A percentile compares a stretch with the other conserved stretches of the same genome.
These are phyloP conservation scores for Cheilosia vulpina DNA, from an alignment of 2,888 invertebrate species.

Conservation along the genomic window DNA sequence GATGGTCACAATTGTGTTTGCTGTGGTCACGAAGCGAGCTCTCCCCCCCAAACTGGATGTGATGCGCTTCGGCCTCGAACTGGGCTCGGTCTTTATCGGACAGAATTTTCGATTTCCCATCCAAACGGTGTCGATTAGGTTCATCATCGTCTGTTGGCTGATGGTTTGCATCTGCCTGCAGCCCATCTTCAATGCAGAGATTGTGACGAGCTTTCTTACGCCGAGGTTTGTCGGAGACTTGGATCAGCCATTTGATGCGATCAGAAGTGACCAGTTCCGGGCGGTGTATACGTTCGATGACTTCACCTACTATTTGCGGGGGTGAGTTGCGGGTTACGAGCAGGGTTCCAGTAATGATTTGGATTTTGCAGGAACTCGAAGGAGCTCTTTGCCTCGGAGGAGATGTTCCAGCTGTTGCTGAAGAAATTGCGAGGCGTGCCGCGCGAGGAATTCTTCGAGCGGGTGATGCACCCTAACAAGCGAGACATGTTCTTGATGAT, in stretches of 20 bases:
- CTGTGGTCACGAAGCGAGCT: conserved; percentile 10
- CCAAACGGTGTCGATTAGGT: conserved; percentile 29
- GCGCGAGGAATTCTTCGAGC: conserved; percentile 47
- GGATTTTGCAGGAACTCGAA: conserved; percentile 44
- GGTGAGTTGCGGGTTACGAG: conserved; percentile 31
- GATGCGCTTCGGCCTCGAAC: conserved; percentile 26
- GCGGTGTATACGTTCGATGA: conserved; percentile 51
- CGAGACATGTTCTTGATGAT: conserved; percentile 64
- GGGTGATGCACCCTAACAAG: conserved; percentile 56
- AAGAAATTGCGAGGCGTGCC: conserved; percentile 37
- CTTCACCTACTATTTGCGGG: conserved; percentile 47
- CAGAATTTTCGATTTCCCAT: conserved; percentile 44
- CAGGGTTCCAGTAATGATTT: neutral
- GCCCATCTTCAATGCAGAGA: conserved; percentile 60
- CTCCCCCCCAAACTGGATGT: conserved; percentile 31
- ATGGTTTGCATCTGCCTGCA: conserved; percentile 44
- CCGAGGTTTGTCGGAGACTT: conserved; percentile 33
- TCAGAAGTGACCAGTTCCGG: conserved; percentile 29
- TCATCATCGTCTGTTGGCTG: conserved; percentile 46
- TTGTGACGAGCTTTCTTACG: conserved; percentile 53
- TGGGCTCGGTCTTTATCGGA: conserved; percentile 48
- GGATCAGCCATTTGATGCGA: conserved; percentile 53
- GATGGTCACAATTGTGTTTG: conserved; percentile 6
- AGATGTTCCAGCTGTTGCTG: conserved; percentile 43
- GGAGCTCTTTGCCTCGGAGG: conserved; percentile 50